Base-by-base conservation (phyloP, 2,888 invertebrate species). In the Habrosyne pyritoides region DNA sequence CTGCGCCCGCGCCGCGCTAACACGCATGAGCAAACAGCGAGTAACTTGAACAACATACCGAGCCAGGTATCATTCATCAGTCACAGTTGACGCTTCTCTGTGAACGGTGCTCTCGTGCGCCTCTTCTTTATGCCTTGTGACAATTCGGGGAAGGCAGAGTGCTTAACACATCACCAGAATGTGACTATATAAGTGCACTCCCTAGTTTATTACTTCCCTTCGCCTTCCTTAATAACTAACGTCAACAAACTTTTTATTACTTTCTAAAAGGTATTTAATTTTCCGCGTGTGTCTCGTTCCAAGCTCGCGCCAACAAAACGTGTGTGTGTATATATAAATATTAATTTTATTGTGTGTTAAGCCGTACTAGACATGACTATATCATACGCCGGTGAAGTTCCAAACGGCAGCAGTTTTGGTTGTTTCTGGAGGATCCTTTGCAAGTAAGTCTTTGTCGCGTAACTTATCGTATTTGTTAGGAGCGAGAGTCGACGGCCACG, bases 391-490 rank as follows among this genome's bases (percentile, higher is more conserved):
- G 96, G 97, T 80, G 96, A 97, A 90, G 97, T 97, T 79, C 97
- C 97, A 70, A 97, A 97, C 88, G 97, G 97, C 83, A 97, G 97
- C 93, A 96, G 96, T 91, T 98, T 98, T 84, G 97, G 97, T 83
- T 97, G 97, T 91, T 98, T 98, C 93, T 97, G 97, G 97, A 95
- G 96, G 93, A 97, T 97, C 86, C 94, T 97, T 78, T 94, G 95
- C 94, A 97, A 96, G 97, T 97, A 93, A 96, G 96, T 89, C 42
- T n/a, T 42, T 56, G 50, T 53, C 53, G 57, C 62, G 53, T 55
- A 42, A 42, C 42, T 52, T 66, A 28, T n/a, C 55, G 56, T 56
- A 36, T 93, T 53, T 21, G 50, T 52, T 61, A 60, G 58, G 55
- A 57, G 49, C 55, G 63, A 58, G 66, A 69, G 65, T 58, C 67